Evolutionary conservation across 1,140 invertebrate genomes (phyloP).

Genomic region (Littorina saxatilis): DNA sequence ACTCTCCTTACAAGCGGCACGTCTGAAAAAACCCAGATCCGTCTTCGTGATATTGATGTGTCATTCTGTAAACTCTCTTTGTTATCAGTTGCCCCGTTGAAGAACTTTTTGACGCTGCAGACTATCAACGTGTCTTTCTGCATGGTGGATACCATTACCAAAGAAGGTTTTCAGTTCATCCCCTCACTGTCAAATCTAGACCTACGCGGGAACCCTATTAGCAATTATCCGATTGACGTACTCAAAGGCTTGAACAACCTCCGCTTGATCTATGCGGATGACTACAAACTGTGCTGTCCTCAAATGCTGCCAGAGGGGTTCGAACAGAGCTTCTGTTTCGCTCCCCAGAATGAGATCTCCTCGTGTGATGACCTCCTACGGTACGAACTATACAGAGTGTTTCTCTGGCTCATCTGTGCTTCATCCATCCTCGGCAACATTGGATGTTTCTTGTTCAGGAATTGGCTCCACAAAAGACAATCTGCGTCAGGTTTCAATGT

Average conservation of each 20-base stretch:
- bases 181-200: not conserved
- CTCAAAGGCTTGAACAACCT: not conserved
- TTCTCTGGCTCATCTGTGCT: slow-evolving; percentile 1
- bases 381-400: not conserved
- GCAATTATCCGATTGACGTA: not conserved
- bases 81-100: not conserved
- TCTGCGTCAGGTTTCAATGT: not conserved
- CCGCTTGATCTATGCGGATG: not conserved
- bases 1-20: not conserved
- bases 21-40: not conserved
- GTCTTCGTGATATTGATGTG: not conserved
- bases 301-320: not conserved
- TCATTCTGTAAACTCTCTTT: not conserved
- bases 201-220: not conserved
- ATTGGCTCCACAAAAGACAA: not conserved
- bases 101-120: not conserved
- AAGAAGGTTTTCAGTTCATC: not conserved
- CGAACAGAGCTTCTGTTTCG: not conserved
- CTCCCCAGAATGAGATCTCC: not conserved
- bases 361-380: not conserved
- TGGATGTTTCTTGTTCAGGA: not conserved
- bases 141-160: not conserved
- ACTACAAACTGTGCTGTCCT: not conserved
- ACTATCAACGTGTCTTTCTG: not conserved
- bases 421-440: not conserved